Evolutionary conservation across 2,888 invertebrate genomes (phyloP), one percentile per base, ranked within the genome.

Genomic region (Magallana nippona): DNA sequence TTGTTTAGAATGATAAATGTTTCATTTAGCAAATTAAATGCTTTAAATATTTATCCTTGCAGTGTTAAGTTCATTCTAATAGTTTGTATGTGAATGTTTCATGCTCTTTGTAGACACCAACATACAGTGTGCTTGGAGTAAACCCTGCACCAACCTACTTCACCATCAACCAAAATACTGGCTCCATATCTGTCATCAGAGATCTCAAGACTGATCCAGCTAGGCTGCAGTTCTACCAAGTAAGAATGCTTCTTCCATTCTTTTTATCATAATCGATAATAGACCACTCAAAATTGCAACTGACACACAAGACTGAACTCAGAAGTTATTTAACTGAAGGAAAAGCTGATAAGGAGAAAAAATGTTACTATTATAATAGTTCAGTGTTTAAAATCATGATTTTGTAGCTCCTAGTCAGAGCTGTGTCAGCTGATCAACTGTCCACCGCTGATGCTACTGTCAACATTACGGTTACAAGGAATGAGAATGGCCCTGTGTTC

Each of bases 381-480:
- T 78, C 5, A 78, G n/a, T 55, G 19, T 55, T 77, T 3, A 60
- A 13, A 13, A 22, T 27, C 32, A 55, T 32, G 44, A 44, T 19
- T n/a, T 71, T 55, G 22, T 11, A 82, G 62, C 62, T 80, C 55
- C 13, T 27, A 19, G 44, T 77, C 8, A 27, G 56, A 58, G 77
- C 57, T 55, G 55, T 83, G 55, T 78, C 78, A 44, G 17, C 44
- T 17, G 78, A 78, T 11, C 11, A 22, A 55, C 55, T 78, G 10
- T 78, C 55, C 17, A 85, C 87, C 3, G 92, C 92, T 17, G 85
- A 85, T 17, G 89, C 92, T 22, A 85, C 86, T 56, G 92, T 93
- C 56, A 91, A 90, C 82, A 88, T 93, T 78, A 91, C 90, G 3
- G 93, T 93, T 10, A 89, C 86, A 8, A 85, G 93, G 19, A 93